Evolutionary conservation across 2,888 invertebrate genomes (phyloP).

Genomic region (Augiades crinisus): DNA sequence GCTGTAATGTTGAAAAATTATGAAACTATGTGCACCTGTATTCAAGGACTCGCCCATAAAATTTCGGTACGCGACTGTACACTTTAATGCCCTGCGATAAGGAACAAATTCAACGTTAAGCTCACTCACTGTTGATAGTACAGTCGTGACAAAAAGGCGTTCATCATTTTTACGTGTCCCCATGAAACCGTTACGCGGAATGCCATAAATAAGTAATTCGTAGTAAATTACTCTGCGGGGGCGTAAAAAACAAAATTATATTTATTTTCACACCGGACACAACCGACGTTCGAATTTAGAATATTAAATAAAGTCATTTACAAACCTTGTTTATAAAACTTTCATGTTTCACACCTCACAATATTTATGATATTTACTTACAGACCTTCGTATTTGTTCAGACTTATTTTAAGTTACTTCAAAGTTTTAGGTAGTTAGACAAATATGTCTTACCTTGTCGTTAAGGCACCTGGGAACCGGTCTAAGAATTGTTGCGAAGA

Average conservation of each 20-base stretch:
- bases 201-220: constrained; percentile 22
- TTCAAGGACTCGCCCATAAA: neutral
- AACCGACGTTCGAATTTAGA: constrained; percentile 12
- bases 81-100: constrained; percentile 5
- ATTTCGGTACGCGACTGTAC: neutral
- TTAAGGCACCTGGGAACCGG: no score
- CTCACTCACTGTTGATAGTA: constrained; percentile 4
- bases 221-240: constrained; percentile 12
- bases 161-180: constrained; percentile 25
- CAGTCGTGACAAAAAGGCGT: constrained; percentile 24
- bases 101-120: neutral
- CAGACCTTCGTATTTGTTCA: no score
- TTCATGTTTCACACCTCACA: constrained; percentile 5
- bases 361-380: neutral
- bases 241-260: constrained; percentile 7
- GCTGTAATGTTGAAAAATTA: constrained; percentile 17
- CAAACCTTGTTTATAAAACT: constrained; percentile 6
- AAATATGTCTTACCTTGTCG: no score
- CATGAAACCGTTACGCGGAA: constrained; percentile 17
- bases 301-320: constrained; percentile 5
- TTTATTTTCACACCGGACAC: constrained; percentile 16
- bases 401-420: no score
- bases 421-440: no score
- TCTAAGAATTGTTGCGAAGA: no score
- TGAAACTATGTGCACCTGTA: constrained; percentile 14